These are phyloP conservation scores for Eurystomus glaucurus DNA, from an alignment of 2,797 vertebrate species.

Conservation along the genomic window DNA sequence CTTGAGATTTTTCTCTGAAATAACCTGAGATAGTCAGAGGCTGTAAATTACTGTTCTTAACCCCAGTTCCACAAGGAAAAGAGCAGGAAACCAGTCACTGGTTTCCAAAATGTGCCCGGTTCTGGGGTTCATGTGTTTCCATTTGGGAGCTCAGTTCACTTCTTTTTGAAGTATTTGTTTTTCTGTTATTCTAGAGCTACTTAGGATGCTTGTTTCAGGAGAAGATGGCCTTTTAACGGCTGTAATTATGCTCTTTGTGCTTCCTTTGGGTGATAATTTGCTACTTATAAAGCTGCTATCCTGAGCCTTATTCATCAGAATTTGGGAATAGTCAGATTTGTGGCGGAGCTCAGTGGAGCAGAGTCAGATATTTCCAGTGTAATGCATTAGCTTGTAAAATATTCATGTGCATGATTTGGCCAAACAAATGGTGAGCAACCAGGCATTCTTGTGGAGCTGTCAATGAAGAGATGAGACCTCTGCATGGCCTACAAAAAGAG, in stretches of 20 bases:
- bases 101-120: not conserved
- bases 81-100: not conserved
- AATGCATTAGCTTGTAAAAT: not conserved
- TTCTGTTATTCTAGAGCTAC: not conserved
- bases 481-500: not conserved
- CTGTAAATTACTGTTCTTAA: not conserved
- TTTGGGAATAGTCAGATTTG: not conserved
- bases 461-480: not conserved
- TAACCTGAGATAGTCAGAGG: not conserved
- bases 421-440: not conserved
- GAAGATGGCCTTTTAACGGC: not conserved
- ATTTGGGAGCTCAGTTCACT: not conserved
- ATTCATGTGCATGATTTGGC: not conserved
- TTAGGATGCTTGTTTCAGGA: not conserved
- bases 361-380: not conserved
- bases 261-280: not conserved
- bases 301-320: not conserved
- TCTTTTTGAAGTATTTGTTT: not conserved
- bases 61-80: not conserved
- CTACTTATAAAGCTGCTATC: not conserved
- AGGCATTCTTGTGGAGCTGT: rapidly evolving
- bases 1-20: not conserved
- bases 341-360: not conserved
- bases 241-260: not conserved
- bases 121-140: not conserved